These are phyloP conservation scores for Ictalurus punctatus DNA, from an alignment of 2,113 vertebrate species.

Conservation along the genomic window DNA sequence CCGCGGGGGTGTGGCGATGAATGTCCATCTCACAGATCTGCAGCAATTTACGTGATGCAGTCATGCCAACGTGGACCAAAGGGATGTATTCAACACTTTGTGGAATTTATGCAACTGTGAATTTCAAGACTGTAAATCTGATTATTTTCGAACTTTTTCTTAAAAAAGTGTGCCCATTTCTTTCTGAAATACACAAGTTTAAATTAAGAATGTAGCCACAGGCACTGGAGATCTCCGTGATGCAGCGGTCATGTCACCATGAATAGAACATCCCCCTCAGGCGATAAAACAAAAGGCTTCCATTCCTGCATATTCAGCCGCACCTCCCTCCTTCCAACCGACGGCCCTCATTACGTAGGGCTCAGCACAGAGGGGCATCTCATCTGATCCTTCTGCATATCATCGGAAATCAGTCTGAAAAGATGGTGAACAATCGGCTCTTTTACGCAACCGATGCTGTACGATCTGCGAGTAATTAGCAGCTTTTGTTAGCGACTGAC, in stretches of 20 bases:
- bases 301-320: conserved; percentile 35
- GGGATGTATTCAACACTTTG: not conserved
- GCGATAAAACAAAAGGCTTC: conserved; percentile 45
- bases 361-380: conserved; percentile 24
- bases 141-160: not conserved
- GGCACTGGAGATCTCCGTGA: conserved; percentile 34
- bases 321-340: conserved; percentile 10
- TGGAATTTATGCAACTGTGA: not conserved
- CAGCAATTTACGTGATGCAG: not conserved
- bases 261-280: conserved; percentile 46
- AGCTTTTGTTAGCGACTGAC: conserved; percentile 48
- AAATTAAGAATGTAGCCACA: conserved; percentile 21
- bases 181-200: conserved; percentile 3
- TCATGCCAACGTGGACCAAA: too few species aligned
- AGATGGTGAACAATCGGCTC: conserved; percentile 41
- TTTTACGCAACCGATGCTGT: conserved; percentile 37
- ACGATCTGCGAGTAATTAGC: conserved; percentile 49
- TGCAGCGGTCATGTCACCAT: conserved; percentile 30
- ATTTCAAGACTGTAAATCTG: not conserved
- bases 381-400: conserved; percentile 36
- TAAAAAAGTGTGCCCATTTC: not conserved
- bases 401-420: conserved; percentile 34
- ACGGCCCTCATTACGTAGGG: conserved; percentile 9
- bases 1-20: not conserved
- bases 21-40: not conserved